Base-by-base conservation (phyloP, 2,888 invertebrate genomes). In the Drosophila emarginata region DNA sequence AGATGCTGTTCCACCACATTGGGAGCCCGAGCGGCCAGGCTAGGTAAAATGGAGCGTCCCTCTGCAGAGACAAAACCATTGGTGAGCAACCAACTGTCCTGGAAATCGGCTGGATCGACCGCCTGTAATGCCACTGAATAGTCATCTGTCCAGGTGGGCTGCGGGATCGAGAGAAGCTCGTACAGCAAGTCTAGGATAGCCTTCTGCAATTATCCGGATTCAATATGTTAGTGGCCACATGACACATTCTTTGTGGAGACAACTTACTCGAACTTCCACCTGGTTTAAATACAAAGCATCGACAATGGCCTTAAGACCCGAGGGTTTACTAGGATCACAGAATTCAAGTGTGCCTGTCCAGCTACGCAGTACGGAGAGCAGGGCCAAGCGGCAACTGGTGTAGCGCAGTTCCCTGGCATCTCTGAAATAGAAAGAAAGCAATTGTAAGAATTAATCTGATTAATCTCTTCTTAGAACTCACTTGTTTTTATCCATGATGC, bases 11-110 rank as follows among this genome's bases (percentile, higher is more conserved):
- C 97, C 71, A 96, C 95, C 77, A 98, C 94, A 92, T 98, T 98
- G 12, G 98, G 96, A 70, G 98, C 96, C 72, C 94, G 95, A 77
- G 95, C 95, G 59, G 97, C 95, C 72, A 97, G 93, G 90, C 97
- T 96, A 72, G 98, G 97, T 91, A 99, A 92, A 81, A 98, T 95
- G 62, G 94, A 94, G 67, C 94, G 94, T 54, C 97, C 98, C 93
- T 99, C 99, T 65, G 96, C 96, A 12, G 96, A 97, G n/a, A 99
- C 96, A 91, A 99, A 99, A 37, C 98, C 98, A 91, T 98, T 98
- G 81, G 95, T 95, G 26, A 99, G 92, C 80, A 96, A 94, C 98
- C 98, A 99, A 0, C 95, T 94, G 76, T 97, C 96, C 91, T 95
- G 82, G 82, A 95, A 95, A 90, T 95, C 95, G 23, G 96, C 95